phyloP scores from a whole-genome alignment of 2,113 vertebrate species.

The Saimiri boliviensis region DNA sequence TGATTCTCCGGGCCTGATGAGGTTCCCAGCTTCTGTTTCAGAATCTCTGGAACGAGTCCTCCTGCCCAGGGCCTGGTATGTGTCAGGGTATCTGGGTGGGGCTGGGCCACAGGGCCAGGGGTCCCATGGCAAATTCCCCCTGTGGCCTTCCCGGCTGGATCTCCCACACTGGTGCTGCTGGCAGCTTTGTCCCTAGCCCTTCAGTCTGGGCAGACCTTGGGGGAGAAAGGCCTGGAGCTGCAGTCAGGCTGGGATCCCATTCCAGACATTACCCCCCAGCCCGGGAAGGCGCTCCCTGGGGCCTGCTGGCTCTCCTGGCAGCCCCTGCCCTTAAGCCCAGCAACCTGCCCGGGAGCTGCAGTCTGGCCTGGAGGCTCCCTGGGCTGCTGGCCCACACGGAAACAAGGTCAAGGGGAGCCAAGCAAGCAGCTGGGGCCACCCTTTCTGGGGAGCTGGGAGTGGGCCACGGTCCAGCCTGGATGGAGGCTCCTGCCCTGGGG shows the following conservation, averaged over 20 bases:
- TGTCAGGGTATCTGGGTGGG: not conserved
- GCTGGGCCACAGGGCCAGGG: too few species aligned
- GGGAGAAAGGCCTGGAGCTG: not conserved
- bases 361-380: not conserved
- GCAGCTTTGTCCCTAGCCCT: not conserved
- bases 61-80: not conserved
- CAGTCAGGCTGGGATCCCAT: not conserved
- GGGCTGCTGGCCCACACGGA: not conserved
- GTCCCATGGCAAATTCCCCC: not conserved
- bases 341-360: not conserved
- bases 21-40: not conserved
- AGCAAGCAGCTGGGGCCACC: not conserved
- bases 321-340: not conserved
- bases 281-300: too few species aligned
- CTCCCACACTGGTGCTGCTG: fast-evolving
- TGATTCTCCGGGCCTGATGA: not conserved
- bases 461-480: not conserved
- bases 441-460: not conserved
- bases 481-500: not conserved
- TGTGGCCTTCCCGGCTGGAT: fast-evolving
- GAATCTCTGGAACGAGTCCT: fast-evolving
- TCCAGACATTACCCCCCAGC: not conserved
- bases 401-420: not conserved
- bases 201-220: not conserved
- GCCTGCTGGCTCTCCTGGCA: not conserved